phyloP scores from a whole-genome alignment of 1,140 invertebrate genomes.

The Diploscapter pachys region DNA sequence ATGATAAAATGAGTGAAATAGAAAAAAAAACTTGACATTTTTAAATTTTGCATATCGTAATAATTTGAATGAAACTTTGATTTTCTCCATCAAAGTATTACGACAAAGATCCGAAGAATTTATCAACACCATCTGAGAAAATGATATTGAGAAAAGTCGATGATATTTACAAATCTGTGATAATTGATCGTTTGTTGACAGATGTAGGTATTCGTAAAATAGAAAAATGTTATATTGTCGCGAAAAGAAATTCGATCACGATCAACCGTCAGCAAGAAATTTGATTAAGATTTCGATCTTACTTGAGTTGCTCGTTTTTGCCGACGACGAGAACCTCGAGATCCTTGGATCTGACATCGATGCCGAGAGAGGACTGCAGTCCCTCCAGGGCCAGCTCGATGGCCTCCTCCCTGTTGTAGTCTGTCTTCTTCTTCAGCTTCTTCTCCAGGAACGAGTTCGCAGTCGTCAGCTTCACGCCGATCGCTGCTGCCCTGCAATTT shows the following conservation, averaged over 20 bases:
- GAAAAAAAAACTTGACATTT: constrained; percentile 3
- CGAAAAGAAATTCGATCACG: neutral
- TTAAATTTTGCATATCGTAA: constrained; percentile 59
- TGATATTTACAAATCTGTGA: neutral
- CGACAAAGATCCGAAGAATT: no score
- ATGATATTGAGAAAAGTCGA: no score
- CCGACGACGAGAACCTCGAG: constrained; percentile 92
- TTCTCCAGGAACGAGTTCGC: constrained; percentile 96
- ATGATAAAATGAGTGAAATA: neutral
- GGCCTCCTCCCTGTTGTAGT: constrained; percentile 59
- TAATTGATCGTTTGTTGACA: neutral
- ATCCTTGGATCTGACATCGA: constrained; percentile 92
- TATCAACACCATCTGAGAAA: no score
- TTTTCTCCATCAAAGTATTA: neutral
- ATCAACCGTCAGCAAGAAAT: neutral
- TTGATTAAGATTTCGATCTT: constrained; percentile 58
- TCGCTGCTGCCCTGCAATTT: no score
- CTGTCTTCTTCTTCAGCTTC: constrained; percentile 92
- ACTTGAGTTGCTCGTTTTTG: constrained; percentile 76
- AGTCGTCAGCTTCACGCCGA: no score
- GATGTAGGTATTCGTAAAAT: neutral
- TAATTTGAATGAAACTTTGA: neutral
- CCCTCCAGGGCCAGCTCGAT: constrained; percentile 86
- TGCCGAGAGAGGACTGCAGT: constrained; percentile 83
- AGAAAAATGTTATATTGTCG: neutral